These are phyloP conservation scores for Drosophila phalerata DNA, from an alignment of 2,888 invertebrate species.

Conservation along the genomic window DNA sequence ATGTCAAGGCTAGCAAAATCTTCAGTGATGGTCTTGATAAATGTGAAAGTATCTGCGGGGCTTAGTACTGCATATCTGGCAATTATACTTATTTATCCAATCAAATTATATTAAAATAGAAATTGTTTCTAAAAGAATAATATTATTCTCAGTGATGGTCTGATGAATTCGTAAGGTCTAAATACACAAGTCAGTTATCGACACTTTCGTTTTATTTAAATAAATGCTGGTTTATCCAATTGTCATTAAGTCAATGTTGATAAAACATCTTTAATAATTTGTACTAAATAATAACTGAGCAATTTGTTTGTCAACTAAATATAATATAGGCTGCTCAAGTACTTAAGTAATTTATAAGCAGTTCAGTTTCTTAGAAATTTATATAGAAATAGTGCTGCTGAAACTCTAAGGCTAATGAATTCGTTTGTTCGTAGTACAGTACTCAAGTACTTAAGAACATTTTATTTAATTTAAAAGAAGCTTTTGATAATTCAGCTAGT, in stretches of 20 bases:
- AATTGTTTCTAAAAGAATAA: neutral
- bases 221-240: neutral
- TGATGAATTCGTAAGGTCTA: neutral
- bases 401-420: too few relatives aligned
- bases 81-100: neutral
- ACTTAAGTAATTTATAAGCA: too few relatives aligned
- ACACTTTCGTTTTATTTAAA: neutral
- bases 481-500: too few relatives aligned
- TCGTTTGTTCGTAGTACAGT: too few relatives aligned
- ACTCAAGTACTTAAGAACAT: too few relatives aligned
- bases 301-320: neutral
- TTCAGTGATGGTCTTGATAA: constrained; percentile 37
- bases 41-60: constrained; percentile 23
- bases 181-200: neutral
- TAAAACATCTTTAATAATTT: neutral
- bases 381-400: too few relatives aligned
- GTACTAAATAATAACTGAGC: neutral
- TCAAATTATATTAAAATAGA: neutral
- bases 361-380: too few relatives aligned
- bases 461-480: neutral
- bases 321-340: neutral
- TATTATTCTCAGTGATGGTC: neutral
- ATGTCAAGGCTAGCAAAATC: constrained; percentile 28
- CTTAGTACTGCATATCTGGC: neutral
- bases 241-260: neutral